phyloP scores from a whole-genome alignment of 2,797 vertebrate species.

The Taenioides sp. region DNA sequence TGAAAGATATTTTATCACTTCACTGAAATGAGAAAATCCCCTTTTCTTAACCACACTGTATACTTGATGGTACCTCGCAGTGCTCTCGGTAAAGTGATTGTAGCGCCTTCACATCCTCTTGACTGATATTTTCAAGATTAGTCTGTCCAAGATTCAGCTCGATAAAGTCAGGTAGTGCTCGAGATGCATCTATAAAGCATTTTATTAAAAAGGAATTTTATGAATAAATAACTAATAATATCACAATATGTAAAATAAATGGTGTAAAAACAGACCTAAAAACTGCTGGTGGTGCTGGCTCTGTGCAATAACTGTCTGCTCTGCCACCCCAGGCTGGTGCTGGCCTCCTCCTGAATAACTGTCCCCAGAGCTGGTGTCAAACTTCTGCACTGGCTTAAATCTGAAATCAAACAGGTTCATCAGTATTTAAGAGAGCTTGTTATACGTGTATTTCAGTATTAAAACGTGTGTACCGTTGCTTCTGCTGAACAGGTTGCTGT shows the following conservation, averaged over 20 bases:
- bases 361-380: conserved; percentile 84
- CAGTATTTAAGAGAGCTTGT: conserved; percentile 3
- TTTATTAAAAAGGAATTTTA: background rate
- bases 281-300: conserved; percentile 98
- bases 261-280: conserved; percentile 79
- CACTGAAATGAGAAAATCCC: background rate
- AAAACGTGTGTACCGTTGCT: conserved; percentile 83
- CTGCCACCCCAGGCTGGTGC: conserved; percentile 78
- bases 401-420: conserved; percentile 63
- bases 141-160: conserved; percentile 83
- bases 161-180: conserved; percentile 91
- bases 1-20: background rate
- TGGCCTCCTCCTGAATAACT: conserved; percentile 78
- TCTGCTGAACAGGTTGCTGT: conserved; percentile 95
- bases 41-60: too few species aligned
- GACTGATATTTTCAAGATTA: conserved; percentile 81
- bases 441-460: background rate
- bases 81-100: conserved; percentile 93
- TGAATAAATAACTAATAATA: background rate
- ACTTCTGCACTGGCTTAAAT: conserved; percentile 91
- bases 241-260: background rate
- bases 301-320: conserved; percentile 91
- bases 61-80: conserved; percentile 84
- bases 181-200: conserved; percentile 80
- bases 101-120: conserved; percentile 87